phyloP scores from a whole-genome alignment of 2,888 invertebrate genomes.

The Cephus pulcher region DNA sequence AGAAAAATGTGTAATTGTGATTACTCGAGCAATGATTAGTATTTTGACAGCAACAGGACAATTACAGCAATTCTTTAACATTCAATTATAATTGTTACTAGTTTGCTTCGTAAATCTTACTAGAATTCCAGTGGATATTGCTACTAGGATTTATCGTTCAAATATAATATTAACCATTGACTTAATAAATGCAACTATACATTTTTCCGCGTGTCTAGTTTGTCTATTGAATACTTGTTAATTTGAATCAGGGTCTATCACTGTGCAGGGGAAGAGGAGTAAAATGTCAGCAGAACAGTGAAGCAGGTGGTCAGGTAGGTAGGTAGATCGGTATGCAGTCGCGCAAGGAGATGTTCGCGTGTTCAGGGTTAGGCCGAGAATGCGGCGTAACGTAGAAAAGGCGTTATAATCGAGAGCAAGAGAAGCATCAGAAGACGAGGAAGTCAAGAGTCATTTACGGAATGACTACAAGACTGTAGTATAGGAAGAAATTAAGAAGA shows the following conservation, averaged over 20 bases:
- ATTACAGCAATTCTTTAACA: background rate
- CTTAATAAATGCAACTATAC: background rate
- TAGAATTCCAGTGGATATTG: background rate
- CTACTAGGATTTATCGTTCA: background rate
- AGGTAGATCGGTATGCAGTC: conserved; percentile 2
- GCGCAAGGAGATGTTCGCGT: conserved; percentile 23
- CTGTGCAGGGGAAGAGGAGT: conserved; percentile 18
- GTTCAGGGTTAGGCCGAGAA: background rate
- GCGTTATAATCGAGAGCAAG: background rate
- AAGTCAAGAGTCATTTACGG: background rate
- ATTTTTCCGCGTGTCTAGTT: background rate
- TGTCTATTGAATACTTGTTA: background rate
- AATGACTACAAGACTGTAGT: background rate
- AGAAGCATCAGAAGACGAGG: background rate
- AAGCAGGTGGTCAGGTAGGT: conserved; percentile 22
- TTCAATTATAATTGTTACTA: background rate
- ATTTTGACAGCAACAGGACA: background rate
- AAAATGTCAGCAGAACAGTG: conserved; percentile 17
- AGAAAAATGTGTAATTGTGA: background rate
- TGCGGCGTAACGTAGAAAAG: background rate
- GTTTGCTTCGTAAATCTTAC: background rate
- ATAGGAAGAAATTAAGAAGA: background rate
- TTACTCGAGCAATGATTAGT: background rate
- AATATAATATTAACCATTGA: background rate
- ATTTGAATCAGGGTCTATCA: background rate